Evolutionary conservation across 1,140 invertebrate species (phyloP), one percentile per base, ranked within the genome.

Genomic region (Neotoxoptera formosana): DNA sequence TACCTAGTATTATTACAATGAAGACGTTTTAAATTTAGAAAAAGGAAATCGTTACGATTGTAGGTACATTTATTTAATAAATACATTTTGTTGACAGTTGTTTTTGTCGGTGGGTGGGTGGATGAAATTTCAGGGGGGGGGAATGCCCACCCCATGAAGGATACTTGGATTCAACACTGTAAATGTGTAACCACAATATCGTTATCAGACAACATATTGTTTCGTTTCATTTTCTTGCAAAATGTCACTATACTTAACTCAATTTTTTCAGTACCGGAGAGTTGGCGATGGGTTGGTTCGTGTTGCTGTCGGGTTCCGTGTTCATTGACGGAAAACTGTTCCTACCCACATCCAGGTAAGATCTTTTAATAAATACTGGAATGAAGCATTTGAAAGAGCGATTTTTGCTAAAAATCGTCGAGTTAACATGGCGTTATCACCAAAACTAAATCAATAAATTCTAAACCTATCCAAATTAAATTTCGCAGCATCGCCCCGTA

Each of bases 301-400:
- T 98, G 94, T 95, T 98, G 56, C 96, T 98, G 51, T 97, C 97
- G 23, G 98, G 98, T 84, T 97, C 97, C 8, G 97, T 98, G n/a
- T 98, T 98, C 96, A 98, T 98, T 95, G 97, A 98, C 95, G 97
- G 97, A 93, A 97, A 97, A 93, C 98, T 98, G 97, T 98, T 97
- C 94, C 95, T 98, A 93, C 98, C 98, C 9, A 96, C 97, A 94
- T 97, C 97, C 96, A 98, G 97, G 98, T 98, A 96, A 96, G 91
- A 48, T 23, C 34, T 21, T 67, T 20, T 41, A 41, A 41, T 30
- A 45, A 60, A n/a, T 30, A 60, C 11, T 0, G n/a, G 4, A 53
- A 21, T 7, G 21, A 2, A 53, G 14, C 41, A 41, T 41, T 41
- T 41, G 41, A 41, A 41, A 17, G 47, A 48, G 14, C 47, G 47